Percentiles rank a stretch among this genome's conserved stretches.
Conservation (phyloP, 2,888 invertebrate species). For the Elegia similella region DNA sequence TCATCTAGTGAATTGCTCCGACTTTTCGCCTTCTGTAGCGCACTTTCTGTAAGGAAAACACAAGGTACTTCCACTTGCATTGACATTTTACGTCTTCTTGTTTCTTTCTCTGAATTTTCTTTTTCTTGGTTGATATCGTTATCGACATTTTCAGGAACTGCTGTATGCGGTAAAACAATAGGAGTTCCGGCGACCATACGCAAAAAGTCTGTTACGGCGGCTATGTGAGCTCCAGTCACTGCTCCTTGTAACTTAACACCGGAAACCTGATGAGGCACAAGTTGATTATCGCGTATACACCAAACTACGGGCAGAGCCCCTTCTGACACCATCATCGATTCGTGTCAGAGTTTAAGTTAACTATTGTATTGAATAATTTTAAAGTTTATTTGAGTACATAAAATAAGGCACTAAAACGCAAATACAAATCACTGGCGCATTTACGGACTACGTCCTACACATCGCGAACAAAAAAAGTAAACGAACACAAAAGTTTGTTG, state of each 20-base stretch:
- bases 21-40: constrained; percentile 70
- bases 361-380: constrained; percentile 18
- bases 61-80: constrained; percentile 80
- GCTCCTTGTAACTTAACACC: constrained; percentile 85
- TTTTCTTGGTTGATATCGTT: constrained; percentile 72
- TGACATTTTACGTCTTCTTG: constrained; percentile 73
- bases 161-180: constrained; percentile 79
- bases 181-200: constrained; percentile 84
- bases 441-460: constrained; percentile 63
- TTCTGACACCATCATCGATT: constrained; percentile 83
- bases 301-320: constrained; percentile 84
- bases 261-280: constrained; percentile 85
- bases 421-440: constrained; percentile 54
- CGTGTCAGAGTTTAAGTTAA: constrained; percentile 30
- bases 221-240: constrained; percentile 84
- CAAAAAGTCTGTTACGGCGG: constrained; percentile 84
- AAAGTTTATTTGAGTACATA: constrained; percentile 20
- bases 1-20: constrained; percentile 73
- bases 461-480: constrained; percentile 56
- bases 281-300: constrained; percentile 86
- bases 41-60: constrained; percentile 76
- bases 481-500: constrained; percentile 59
- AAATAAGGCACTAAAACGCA: constrained; percentile 34
- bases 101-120: constrained; percentile 49
- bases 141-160: constrained; percentile 64